Evolutionary conservation across 2,888 invertebrate genomes (phyloP), one percentile per base, ranked within the genome.

Genomic region (Nomada flava): DNA sequence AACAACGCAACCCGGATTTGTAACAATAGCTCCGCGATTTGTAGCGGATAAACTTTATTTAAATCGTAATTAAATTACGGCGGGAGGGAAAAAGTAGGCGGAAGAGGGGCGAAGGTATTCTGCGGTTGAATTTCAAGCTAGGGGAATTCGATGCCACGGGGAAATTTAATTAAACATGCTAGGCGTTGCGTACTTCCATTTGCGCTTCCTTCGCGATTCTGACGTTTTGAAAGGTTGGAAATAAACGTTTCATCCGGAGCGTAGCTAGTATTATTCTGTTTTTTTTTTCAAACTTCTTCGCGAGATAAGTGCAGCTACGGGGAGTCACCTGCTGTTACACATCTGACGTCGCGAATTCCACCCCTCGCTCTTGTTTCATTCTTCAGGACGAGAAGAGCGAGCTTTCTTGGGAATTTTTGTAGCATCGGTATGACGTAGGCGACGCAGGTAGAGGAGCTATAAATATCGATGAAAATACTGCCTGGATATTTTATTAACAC

Each of bases 401-500:
- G 42, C 42, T 29, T 53, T 76, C 13, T 20, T 59, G 9, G 60
- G 79, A 74, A 79, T 76, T 65, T 75, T 65, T 63, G 60, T 53
- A 69, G 50, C 53, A 26, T 44, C 50, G 26, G 15, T 42, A 26
- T 15, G 63, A 63, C n/a, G 29, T 18, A 20, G 50, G 52, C 52
- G 20, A 20, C 7, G n/a, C 0, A 23, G 20, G 23, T 26, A 62
- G 55, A 10, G 20, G 50, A 23, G 18, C 26, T 15, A 13, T n/a
- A 53, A 53, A 53, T 7, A 42, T 63, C 36, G 42, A 20, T 26
- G 3, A 18, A 47, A 63, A n/a, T n/a, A 64, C 26, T 26, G n/a
- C 15, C 29, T 29, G 50, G 57, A 29, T 59, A 76, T 67, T 65
- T 73, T 84, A 84, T 80, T 74, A 76, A 79, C 67, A 63, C 63